Percentiles rank a stretch among this genome's conserved stretches.
These are phyloP conservation scores for Hozukius guyotensis DNA, from an alignment of 2,797 vertebrate genomes.

Conservation along the genomic window DNA sequence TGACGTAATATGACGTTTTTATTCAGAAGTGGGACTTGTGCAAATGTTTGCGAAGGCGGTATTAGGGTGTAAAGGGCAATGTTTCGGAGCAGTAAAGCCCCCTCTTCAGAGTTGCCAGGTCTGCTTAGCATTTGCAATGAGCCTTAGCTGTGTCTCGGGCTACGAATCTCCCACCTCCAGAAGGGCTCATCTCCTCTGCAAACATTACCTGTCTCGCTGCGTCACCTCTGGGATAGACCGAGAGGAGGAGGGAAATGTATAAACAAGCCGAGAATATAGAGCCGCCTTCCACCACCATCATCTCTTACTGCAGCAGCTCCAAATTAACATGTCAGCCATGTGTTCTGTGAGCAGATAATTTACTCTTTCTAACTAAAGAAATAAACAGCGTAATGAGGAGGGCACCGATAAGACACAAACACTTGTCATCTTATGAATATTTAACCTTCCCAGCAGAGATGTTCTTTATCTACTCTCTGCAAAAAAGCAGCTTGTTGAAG, in stretches of 20 bases:
- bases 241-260: constrained; percentile 40
- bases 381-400: constrained; percentile 71
- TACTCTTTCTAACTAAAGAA: constrained; percentile 65
- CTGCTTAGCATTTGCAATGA: constrained; percentile 80
- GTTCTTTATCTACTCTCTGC: constrained; percentile 50
- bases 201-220: constrained; percentile 74
- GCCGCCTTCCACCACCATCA: constrained; percentile 21
- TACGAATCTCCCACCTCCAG: constrained; percentile 73
- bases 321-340: constrained; percentile 70
- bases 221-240: constrained; percentile 50
- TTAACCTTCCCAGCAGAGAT: constrained; percentile 66
- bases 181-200: constrained; percentile 76
- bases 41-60: constrained; percentile 56
- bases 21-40: constrained; percentile 44
- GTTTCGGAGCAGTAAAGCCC: constrained; percentile 61
- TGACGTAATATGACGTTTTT: constrained; percentile 50
- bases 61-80: constrained; percentile 67
- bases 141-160: constrained; percentile 60
- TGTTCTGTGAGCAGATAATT: constrained; percentile 60
- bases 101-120: constrained; percentile 60
- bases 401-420: constrained; percentile 66
- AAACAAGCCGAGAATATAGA: constrained; percentile 43
- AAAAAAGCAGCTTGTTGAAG: constrained; percentile 37
- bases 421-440: constrained; percentile 79
- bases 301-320: constrained; percentile 30